A percentile compares a stretch with the other conserved stretches of the same genome.
Evolutionary conservation across 2,797 vertebrate genomes (phyloP).

Genomic region (Squalus acanthias): DNA sequence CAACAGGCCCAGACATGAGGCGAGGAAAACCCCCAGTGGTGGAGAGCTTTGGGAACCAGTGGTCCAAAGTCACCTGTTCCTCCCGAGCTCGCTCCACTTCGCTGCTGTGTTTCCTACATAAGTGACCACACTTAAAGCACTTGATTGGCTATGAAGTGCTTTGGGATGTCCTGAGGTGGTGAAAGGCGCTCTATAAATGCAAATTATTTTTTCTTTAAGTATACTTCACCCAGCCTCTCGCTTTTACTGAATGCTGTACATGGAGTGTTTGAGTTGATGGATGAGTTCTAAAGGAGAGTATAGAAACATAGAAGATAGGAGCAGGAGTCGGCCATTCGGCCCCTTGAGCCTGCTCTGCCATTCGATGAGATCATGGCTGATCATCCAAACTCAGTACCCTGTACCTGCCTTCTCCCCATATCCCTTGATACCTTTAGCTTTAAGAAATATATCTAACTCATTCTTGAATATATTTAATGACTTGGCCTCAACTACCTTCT

Average conservation of each 20-base stretch:
- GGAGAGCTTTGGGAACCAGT: not conserved
- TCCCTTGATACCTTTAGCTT: too few relatives aligned
- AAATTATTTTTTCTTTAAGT: not conserved
- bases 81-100: not conserved
- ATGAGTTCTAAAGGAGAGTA: not conserved
- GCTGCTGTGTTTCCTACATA: too few relatives aligned
- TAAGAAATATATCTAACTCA: too few relatives aligned
- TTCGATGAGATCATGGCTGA: too few relatives aligned
- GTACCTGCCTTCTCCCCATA: too few relatives aligned
- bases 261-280: not conserved
- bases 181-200: not conserved
- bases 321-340: too few relatives aligned
- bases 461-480: too few relatives aligned
- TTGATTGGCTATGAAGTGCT: not conserved
- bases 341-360: too few relatives aligned
- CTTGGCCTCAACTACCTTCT: too few relatives aligned
- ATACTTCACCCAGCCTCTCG: not conserved
- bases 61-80: not conserved
- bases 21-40: not conserved
- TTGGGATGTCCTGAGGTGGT: not conserved
- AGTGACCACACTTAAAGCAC: not conserved
- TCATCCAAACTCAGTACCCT: too few relatives aligned
- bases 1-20: not conserved
- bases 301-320: too few relatives aligned
- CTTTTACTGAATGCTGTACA: not conserved